phyloP scores from a whole-genome alignment of 2,797 vertebrate genomes.

The Spinibarbus caldwelli region DNA sequence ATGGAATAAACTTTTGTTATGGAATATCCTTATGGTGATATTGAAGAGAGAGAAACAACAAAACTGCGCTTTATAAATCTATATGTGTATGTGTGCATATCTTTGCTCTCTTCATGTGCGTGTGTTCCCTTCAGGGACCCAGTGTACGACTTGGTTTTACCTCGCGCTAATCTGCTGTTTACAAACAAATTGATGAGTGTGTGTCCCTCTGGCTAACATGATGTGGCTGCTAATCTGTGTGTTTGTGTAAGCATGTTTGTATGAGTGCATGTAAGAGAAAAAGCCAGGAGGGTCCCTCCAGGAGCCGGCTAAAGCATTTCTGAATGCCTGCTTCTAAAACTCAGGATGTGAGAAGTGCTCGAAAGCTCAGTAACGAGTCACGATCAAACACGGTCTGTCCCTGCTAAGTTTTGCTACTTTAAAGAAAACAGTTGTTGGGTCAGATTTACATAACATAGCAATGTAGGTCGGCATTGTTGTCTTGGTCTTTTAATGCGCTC shows the following conservation, averaged over 20 bases:
- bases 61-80: background rate
- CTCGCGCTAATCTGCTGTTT: constrained; percentile 80
- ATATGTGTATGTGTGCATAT: constrained; percentile 20
- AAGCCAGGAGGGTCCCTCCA: constrained; percentile 63
- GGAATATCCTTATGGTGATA: background rate
- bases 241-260: constrained; percentile 42
- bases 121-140: constrained; percentile 44
- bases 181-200: constrained; percentile 82
- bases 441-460: constrained; percentile 82
- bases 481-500: constrained; percentile 52
- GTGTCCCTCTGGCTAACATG: constrained; percentile 74
- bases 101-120: constrained; percentile 2
- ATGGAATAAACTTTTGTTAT: background rate
- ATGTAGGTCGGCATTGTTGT: constrained; percentile 70
- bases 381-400: constrained; percentile 73
- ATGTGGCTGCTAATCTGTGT: constrained; percentile 68
- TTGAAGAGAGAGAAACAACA: constrained; percentile 23
- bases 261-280: constrained; percentile 19
- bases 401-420: constrained; percentile 60
- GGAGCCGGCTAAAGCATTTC: constrained; percentile 68
- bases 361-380: constrained; percentile 67
- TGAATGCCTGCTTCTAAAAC: constrained; percentile 74
- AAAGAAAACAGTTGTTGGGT: constrained; percentile 74
- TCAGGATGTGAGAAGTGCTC: constrained; percentile 64
- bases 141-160: constrained; percentile 73